phyloP scores from a whole-genome alignment of 2,888 invertebrate genomes.

The Drosophila anomalata region DNA sequence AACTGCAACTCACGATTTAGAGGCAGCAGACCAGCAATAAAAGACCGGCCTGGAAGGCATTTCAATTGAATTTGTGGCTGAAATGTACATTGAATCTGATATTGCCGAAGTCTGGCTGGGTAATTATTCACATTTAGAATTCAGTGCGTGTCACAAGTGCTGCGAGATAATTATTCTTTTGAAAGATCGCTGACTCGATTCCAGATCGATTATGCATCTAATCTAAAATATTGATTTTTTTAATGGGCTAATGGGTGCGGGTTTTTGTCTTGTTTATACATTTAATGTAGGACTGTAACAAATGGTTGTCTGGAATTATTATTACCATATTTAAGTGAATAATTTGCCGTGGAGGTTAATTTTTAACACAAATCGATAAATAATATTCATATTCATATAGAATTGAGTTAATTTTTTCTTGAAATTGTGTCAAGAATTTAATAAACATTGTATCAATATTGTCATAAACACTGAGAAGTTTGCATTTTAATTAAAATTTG shows the following conservation, averaged over 20 bases:
- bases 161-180: slow-evolving; percentile 15
- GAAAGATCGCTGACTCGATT: slow-evolving; percentile 16
- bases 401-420: too few relatives aligned
- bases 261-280: not conserved
- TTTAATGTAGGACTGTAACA: not conserved
- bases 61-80: slow-evolving; percentile 31
- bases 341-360: too few relatives aligned
- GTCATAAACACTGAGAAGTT: too few relatives aligned
- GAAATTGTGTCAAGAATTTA: too few relatives aligned
- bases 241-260: not conserved
- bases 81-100: slow-evolving; percentile 29
- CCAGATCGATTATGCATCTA: slow-evolving; percentile 7
- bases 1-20: slow-evolving; percentile 37
- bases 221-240: slow-evolving; percentile 3
- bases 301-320: too few relatives aligned
- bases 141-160: slow-evolving; percentile 26
- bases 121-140: slow-evolving; percentile 37
- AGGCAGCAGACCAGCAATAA: slow-evolving; percentile 24
- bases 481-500: too few relatives aligned
- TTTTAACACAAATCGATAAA: too few relatives aligned
- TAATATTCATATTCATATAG: too few relatives aligned
- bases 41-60: slow-evolving; percentile 20
- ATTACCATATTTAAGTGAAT: too few relatives aligned
- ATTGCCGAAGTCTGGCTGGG: slow-evolving; percentile 25
- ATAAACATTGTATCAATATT: too few relatives aligned